Evolutionary conservation across 2,797 vertebrate genomes (phyloP), one percentile per base, ranked within the genome.

Genomic region (Falco columbarius): DNA sequence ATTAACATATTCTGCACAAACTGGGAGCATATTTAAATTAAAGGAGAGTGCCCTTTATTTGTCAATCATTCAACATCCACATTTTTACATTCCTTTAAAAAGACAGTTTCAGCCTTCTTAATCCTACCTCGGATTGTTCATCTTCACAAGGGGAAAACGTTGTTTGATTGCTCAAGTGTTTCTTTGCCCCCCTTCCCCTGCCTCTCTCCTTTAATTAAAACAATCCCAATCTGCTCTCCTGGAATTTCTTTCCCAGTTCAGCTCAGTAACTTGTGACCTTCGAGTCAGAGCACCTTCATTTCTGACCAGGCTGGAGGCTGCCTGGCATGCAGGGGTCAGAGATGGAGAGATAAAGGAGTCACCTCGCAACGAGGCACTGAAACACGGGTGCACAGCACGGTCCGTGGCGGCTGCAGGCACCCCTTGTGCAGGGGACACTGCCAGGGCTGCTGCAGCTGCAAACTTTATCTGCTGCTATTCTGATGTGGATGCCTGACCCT

Each of bases 1-100:
- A 97, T 97, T 97, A 97, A 91, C 97, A 97, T 96, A 93, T 96
- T 97, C 95, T 86, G 92, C 91, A 86, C 95, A 93, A 93, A 95
- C 89, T 58, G 61, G 92, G 84, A 96, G 66, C 94, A 80, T 97
- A 96, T 97, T 97, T 95, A 96, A 97, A 96, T 95, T 71, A 82
- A 95, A 94, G 84, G 86, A 91, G 85, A 91, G 85, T 71, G 95
- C 93, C 95, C 95, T 97, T 94, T 93, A 80, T 96, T 95, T 96
- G 95, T 95, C 95, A 97, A 93, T 97, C 96, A 93, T 46, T 81
- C 73, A 19, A 58, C 59, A 44, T 68, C 49, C 83, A 38, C 68
- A 12, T 93, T 85, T 90, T 80, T 47, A 30, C 62, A 44, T 95
- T 89, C 59, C 87, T 95, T 86, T 74, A 77, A 93, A 94, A 92